These are phyloP conservation scores for Botia almorhae DNA, from an alignment of 2,797 vertebrate genomes.

Conservation along the genomic window DNA sequence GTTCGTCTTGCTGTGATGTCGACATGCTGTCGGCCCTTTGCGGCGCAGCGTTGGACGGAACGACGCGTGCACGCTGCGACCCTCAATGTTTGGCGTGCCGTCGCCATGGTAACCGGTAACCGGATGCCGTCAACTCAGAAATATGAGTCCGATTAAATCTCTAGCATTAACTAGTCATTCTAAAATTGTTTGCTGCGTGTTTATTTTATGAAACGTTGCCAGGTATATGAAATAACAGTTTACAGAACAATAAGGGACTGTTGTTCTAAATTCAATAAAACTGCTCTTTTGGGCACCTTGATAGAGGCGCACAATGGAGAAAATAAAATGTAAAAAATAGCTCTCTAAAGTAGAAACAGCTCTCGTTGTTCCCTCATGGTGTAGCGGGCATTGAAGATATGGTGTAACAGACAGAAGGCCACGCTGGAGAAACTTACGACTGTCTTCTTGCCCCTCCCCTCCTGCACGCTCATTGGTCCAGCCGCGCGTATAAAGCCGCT, in stretches of 20 bases:
- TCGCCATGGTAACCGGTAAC: constrained; percentile 14
- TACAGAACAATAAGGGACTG: no score
- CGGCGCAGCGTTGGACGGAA: neutral
- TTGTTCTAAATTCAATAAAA: no score
- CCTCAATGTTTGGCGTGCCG: neutral
- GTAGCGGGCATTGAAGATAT: no score
- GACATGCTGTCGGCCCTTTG: constrained; percentile 53
- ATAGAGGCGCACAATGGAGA: no score
- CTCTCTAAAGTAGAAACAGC: neutral
- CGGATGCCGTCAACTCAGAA: neutral
- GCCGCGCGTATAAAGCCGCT: constrained; percentile 16
- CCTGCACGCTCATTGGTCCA: constrained; percentile 43
- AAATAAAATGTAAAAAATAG: no score
- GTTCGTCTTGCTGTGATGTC: constrained; percentile 32
- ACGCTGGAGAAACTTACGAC: neutral
- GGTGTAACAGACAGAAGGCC: neutral
- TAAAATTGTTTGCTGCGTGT: no score
- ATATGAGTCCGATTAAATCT: neutral
- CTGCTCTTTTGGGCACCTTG: no score
- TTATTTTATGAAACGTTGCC: neutral
- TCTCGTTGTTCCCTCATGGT: neutral
- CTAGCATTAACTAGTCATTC: no score
- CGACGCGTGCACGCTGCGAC: no score
- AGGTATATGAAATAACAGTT: no score
- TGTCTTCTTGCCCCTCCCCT: neutral